Base-by-base conservation (phyloP, 2,797 vertebrate species). In the Propithecus deckenii region DNA sequence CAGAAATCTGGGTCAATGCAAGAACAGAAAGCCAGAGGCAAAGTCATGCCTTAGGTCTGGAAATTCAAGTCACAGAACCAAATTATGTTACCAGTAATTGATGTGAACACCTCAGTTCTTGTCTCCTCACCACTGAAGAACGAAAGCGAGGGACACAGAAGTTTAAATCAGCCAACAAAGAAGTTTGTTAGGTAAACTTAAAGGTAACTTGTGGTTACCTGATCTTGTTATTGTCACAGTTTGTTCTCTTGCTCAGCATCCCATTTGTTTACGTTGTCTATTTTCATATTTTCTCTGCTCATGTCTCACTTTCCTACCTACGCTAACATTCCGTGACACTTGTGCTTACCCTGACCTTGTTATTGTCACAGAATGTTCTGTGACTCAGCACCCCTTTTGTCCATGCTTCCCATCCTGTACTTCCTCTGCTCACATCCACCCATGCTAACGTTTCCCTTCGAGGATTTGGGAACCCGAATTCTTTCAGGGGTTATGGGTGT, bases 391-490 rank as follows among this genome's bases (percentile, higher is more conserved):
- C 20, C 63, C 63, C 63, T 18, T 18, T n/a, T n/a, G 63, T 65
- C 32, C 17, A 65, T 7, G 1, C 23, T 65, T 32, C 32, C 63
- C 2, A 0, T 65, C 3, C 0, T 1, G 2, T n/a, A 35, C 8
- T n/a, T n/a, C 18, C 63, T 67, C 32, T 67, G 63, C 4, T 35
- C 32, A 59, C 1, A 3, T 18, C 7, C 32, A 65, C 17, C 63
- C 17, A 7, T 18, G 63, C 32, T 65, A 18, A 65, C 0, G 3
- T n/a, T 18, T 17, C 63, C 32, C 32, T 17, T 65, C 17, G 4
- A 20, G 32, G 32, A 67, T 20, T 18, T 67, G 63, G 32, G 63
- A 28, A 17, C 15, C n/a, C 20, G 32, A n/a, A 67, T 67, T 67
- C 63, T 20, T n/a, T 67, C 32, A 18, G 63, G 63, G 63, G 63